phyloP scores from a whole-genome alignment of 2,888 invertebrate species.

The Caradrina clavipalpis region DNA sequence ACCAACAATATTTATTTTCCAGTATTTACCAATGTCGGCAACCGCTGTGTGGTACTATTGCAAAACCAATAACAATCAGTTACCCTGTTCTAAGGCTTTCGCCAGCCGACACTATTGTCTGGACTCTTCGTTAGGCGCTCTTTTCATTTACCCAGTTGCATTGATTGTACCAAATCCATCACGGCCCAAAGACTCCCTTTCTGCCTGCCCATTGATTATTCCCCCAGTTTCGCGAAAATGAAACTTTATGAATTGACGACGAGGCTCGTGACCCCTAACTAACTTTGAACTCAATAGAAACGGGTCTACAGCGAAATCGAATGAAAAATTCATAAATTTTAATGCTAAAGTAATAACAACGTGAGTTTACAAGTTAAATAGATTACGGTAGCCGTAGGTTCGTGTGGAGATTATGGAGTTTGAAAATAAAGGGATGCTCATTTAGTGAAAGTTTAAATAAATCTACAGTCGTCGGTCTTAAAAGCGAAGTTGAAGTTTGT shows the following conservation, averaged over 20 bases:
- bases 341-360: constrained; percentile 50
- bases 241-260: constrained; percentile 71
- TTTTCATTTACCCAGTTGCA: constrained; percentile 77
- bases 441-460: constrained; percentile 71
- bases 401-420: constrained; percentile 66
- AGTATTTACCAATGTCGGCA: constrained; percentile 69
- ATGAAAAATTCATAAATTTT: constrained; percentile 62
- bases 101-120: constrained; percentile 72
- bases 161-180: constrained; percentile 81
- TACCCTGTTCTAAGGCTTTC: constrained; percentile 74
- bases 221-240: constrained; percentile 69
- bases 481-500: constrained; percentile 76
- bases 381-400: constrained; percentile 61
- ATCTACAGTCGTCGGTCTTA: constrained; percentile 71
- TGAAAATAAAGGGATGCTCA: constrained; percentile 68
- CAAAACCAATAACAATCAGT: constrained; percentile 81
- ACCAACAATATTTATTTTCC: constrained; percentile 72
- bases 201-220: constrained; percentile 75
- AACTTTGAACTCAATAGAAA: constrained; percentile 65
- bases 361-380: constrained; percentile 50
- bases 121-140: constrained; percentile 76
- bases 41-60: constrained; percentile 60
- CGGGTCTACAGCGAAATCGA: constrained; percentile 50
- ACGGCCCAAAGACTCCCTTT: constrained; percentile 70
- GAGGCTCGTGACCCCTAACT: constrained; percentile 65